A percentile compares a stretch with the other conserved stretches of the same genome.
Evolutionary conservation across 2,888 invertebrate species (phyloP).

Genomic region (Parnassius smintheus): DNA sequence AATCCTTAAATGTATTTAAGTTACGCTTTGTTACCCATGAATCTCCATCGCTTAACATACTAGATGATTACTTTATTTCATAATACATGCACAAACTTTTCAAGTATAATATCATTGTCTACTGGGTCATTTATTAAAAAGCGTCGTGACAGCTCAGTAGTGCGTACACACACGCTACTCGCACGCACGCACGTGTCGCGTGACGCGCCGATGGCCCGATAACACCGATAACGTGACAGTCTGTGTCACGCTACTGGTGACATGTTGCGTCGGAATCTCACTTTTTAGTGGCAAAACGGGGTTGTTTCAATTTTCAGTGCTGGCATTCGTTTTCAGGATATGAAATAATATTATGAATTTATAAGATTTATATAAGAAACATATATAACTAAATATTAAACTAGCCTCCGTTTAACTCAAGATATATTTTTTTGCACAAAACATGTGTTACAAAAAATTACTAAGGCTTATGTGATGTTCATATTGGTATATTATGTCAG

Average conservation of each 20-base stretch:
- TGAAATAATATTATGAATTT: not conserved
- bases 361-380: no score
- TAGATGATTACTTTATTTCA: conserved; percentile 22
- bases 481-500: no score
- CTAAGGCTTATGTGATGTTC: no score
- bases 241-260: conserved; percentile 25
- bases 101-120: conserved; percentile 21
- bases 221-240: conserved; percentile 30
- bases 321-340: no score
- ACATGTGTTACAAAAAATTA: no score
- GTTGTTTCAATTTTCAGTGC: conserved; percentile 4
- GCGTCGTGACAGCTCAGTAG: conserved; percentile 12
- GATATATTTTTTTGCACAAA: no score
- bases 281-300: conserved; percentile 14
- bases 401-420: no score
- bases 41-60: conserved; percentile 3
- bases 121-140: conserved; percentile 26
- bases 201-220: conserved; percentile 37
- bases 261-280: conserved; percentile 20
- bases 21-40: not conserved
- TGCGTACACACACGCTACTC: conserved; percentile 31
- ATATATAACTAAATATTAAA: no score
- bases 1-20: no score
- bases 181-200: conserved; percentile 37
- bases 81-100: conserved; percentile 17